Base-by-base conservation (phyloP, 1,140 invertebrate species). In the Ctenoplectra terminalis region DNA sequence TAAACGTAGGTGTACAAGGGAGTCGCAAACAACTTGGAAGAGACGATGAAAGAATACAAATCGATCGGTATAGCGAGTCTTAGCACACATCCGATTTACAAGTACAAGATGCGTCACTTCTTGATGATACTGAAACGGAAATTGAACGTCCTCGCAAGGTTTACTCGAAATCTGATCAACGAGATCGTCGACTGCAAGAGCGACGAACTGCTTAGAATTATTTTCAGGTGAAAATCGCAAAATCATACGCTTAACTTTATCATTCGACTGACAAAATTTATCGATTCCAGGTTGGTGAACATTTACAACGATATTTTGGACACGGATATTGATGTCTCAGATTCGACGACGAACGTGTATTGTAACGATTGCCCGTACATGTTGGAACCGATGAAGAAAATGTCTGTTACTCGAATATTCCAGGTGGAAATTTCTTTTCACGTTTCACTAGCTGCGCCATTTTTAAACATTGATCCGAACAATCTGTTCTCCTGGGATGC, bases 331-430 rank as follows among this genome's bases (percentile, higher is more conserved):
- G 77, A 89, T 5, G 85, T 89, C 0, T 86, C 82, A 2, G 80
- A 90, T 40, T 15, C 80, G 0, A 88, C 88, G 20, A 84, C 90
- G 29, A 92, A 90, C 64, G 90, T 90, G 50, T 92, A 90, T 69
- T 88, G 84, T 66, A 96, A 95, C 75, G 95, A 95, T 79, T 95
- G 94, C 85, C 95, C 95, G 5, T 92, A 93, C 34, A 92, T 95
- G 72, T 82, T 95, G 23, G 93, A 95, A 86, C 93, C 94, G 0
- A 83, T 94, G 26, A 94, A 94, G 76, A 94, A 94, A 69, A 94
- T 96, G 13, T 95, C 95, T 37, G 92, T 95, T 52, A 93, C 93
- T 0, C 92, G 92, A 76, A 92, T 95, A 61, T 75, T 93, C n/a
- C 91, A 93, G 85, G 91, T 87, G 48, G 66, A 61, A 37, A 40